Base-by-base conservation (phyloP, 2,888 invertebrate genomes). In the Ischnura elegans region DNA sequence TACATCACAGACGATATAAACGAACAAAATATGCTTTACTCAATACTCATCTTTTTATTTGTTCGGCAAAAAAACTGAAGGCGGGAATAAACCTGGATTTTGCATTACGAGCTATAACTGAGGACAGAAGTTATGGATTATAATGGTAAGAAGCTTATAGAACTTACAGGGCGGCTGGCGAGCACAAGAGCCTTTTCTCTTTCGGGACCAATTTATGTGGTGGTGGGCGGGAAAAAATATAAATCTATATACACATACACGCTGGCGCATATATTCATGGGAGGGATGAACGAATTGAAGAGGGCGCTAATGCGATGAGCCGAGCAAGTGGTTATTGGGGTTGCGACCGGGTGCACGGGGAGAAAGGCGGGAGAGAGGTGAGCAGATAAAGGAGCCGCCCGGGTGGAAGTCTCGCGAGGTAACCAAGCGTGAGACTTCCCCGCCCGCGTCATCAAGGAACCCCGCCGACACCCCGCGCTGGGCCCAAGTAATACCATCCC, bases 281-380 rank as follows among this genome's bases (percentile, higher is more conserved):
- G 2, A 87, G 13, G 61, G 51, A 19, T 51, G 51, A 8, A 36
- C 25, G 76, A 36, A 36, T 25, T 21, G 2, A 25, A 90, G 90
- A 90, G 90, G 90, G 90, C 55, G 90, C 90, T 90, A 61, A 90
- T 90, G 90, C 90, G 90, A 90, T 90, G 90, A 87, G 87, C 87
- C 55, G 87, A 90, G 90, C 55, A 90, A 90, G 90, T 90, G 90
- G 90, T 61, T 55, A 61, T 55, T 61, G 42, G 90, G 90, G 43
- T 42, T 29, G 43, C 36, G 43, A 76, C 29, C 42, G 61, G 90
- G 36, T 13, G 21, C 29, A 0, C 6, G 45, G 2, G 86, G 46
- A 10, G 61, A n/a, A 61, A 43, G 43, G 61, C 13, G 42, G 61
- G 43, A 25, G 13, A 10, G 76, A 42, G 90, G 45, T 43, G 43